Conservation (phyloP, 2,797 vertebrate species). For the Lemur catta region DNA sequence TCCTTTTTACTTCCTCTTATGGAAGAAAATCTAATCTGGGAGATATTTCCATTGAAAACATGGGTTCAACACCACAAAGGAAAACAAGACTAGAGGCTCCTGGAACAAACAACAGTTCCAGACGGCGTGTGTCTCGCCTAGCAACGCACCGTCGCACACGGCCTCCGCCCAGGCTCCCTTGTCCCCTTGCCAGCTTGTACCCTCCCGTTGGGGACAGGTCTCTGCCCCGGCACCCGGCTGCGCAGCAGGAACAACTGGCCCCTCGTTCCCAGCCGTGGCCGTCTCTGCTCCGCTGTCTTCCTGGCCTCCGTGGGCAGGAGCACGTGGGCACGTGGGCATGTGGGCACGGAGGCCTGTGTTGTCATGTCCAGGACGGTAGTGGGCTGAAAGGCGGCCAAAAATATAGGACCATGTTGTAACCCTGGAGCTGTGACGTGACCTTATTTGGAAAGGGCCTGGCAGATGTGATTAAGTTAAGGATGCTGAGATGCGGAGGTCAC, state of each 20-base stretch:
- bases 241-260: not conserved
- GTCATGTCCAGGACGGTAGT: accelerated
- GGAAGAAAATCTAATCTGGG: slow-evolving; percentile 51
- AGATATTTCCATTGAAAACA: slow-evolving; percentile 60
- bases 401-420: too few species aligned
- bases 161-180: accelerated
- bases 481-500: not conserved
- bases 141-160: accelerated
- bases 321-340: accelerated
- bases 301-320: accelerated
- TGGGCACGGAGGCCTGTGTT: not conserved
- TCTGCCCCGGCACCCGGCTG: not conserved
- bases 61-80: slow-evolving; percentile 34
- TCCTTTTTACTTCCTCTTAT: slow-evolving; percentile 40
- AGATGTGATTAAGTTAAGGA: not conserved
- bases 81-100: slow-evolving; percentile 40
- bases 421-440: accelerated
- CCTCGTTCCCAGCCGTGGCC: accelerated
- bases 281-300: accelerated
- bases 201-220: not conserved
- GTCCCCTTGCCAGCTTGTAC: not conserved
- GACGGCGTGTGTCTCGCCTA: not conserved
- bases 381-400: accelerated
- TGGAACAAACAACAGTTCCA: slow-evolving; percentile 46
- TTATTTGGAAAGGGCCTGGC: not conserved